A percentile compares a stretch with the other conserved stretches of the same genome.
These are phyloP conservation scores for Darevskia mixta DNA, from an alignment of 2,797 vertebrate genomes.

Conservation along the genomic window DNA sequence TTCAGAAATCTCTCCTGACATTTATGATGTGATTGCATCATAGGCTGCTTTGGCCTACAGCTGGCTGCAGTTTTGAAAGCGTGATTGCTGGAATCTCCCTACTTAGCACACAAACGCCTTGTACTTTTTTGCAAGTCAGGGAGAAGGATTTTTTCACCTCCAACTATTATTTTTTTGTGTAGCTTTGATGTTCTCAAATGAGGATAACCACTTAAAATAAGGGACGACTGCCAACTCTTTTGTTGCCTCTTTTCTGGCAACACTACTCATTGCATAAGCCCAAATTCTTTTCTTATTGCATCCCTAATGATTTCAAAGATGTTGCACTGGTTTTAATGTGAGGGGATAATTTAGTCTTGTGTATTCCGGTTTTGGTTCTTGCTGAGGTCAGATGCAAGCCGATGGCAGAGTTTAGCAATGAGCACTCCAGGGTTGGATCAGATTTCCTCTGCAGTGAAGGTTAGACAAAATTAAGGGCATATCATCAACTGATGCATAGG, in stretches of 20 bases:
- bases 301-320: constrained; percentile 50
- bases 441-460: constrained; percentile 52
- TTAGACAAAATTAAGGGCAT: constrained; percentile 60
- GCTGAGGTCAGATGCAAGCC: constrained; percentile 53
- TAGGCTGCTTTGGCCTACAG: not conserved
- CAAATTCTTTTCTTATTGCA: constrained; percentile 37
- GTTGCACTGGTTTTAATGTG: constrained; percentile 35
- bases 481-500: constrained; percentile 44
- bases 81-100: not conserved
- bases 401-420: constrained; percentile 64
- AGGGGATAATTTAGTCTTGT: constrained; percentile 43
- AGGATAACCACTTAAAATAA: constrained; percentile 14
- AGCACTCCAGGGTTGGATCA: constrained; percentile 43
- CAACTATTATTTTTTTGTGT: not conserved
- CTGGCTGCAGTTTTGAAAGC: not conserved
- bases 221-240: not conserved
- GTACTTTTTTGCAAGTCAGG: not conserved
- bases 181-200: not conserved
- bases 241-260: constrained; percentile 48
- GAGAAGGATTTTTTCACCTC: not conserved
- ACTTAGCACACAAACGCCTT: not conserved
- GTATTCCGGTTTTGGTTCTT: constrained; percentile 39
- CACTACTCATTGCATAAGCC: constrained; percentile 29
- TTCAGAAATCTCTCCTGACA: not conserved
- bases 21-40: not conserved